Evolutionary conservation across 2,797 vertebrate species (phyloP), one percentile per base, ranked within the genome.

Genomic region (Clarias fuscus): DNA sequence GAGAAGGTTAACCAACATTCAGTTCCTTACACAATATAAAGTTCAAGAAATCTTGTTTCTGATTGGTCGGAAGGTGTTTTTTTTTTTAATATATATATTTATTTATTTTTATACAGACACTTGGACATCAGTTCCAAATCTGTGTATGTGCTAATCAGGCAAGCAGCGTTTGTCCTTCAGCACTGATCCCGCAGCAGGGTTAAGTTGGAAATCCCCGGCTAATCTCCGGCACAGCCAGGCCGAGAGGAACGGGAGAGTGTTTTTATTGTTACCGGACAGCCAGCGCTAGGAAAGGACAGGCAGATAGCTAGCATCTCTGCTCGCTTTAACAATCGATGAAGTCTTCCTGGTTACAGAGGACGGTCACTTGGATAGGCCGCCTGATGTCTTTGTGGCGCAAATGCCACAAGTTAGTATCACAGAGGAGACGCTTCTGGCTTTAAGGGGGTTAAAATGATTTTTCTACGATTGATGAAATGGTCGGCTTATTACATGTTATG

Each of bases 381-480:
- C 91, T 94, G 90, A 94, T 95, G 94, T 94, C 94, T 82, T 90
- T 94, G 89, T 92, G 92, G 79, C 90, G 90, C 86, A 94, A 91
- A 89, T 93, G 89, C 92, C 88, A 89, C 90, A 96, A 95, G 94
- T 95, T 94, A 94, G 94, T 95, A 91, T 88, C 18, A 13, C 24
- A n/a, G 53, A 37, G 48, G 59, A 18, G 78, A 37, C 24, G 40
- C 56, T n/a, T 78, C n/a, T 62, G 64, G 24, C 40, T 77, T 24
- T 7, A 53, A 67, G 24, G 43, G 72, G 18, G 27, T 33, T 33
- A 33, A 33, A 33, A 58, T 11, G 27, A 17, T 58, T 75, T 17
- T 27, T 30, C 20, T 14, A 48, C 11, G 17, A 27, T 5, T 30
- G 27, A 27, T 20, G 75, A 33, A 58, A 77, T 2, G 0, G 40